phyloP scores from a whole-genome alignment of 2,888 invertebrate species.

The Athrips mouffetella region DNA sequence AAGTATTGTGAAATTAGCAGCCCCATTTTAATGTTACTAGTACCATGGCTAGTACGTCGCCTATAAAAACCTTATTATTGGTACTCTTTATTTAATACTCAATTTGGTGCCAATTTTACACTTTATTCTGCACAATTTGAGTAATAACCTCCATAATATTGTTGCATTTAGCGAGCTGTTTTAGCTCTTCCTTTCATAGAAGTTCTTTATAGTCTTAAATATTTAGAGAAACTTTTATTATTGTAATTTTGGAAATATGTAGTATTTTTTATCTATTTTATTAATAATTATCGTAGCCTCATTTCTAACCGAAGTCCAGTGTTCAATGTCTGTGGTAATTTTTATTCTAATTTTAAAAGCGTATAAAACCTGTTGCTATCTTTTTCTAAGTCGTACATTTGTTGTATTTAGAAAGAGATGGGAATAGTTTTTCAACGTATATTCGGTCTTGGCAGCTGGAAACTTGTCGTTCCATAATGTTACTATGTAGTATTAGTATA shows the following conservation, averaged over 20 bases:
- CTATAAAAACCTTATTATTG: too few relatives aligned
- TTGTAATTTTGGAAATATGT: slow-evolving; percentile 8
- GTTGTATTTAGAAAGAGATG: not conserved
- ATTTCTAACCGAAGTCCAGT: slow-evolving; percentile 35
- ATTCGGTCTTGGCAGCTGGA: slow-evolving; percentile 28
- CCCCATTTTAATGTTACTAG: too few relatives aligned
- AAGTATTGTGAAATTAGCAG: too few relatives aligned
- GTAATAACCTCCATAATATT: slow-evolving; percentile 26
- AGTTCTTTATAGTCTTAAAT: slow-evolving; percentile 6
- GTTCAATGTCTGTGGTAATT: slow-evolving; percentile 56
- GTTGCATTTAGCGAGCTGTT: slow-evolving; percentile 14
- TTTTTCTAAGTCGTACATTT: not conserved
- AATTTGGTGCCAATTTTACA: slow-evolving; percentile 59
- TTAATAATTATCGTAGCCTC: slow-evolving; percentile 15
- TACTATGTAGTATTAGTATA: slow-evolving; percentile 21
- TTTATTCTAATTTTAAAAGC: slow-evolving; percentile 25
- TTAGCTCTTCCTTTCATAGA: slow-evolving; percentile 12
- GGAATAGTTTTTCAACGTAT: not conserved
- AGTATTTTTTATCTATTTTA: slow-evolving; percentile 7
- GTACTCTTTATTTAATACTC: slow-evolving; percentile 54
- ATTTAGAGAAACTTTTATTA: slow-evolving; percentile 9
- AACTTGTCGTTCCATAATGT: slow-evolving; percentile 17
- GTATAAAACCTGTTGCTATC: not conserved
- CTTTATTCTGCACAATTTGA: slow-evolving; percentile 21
- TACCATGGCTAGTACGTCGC: too few relatives aligned